Percentiles rank a stretch among this genome's conserved stretches.
phyloP scores from a whole-genome alignment of 2,113 vertebrate species.

The Paraplagusia blochii region DNA sequence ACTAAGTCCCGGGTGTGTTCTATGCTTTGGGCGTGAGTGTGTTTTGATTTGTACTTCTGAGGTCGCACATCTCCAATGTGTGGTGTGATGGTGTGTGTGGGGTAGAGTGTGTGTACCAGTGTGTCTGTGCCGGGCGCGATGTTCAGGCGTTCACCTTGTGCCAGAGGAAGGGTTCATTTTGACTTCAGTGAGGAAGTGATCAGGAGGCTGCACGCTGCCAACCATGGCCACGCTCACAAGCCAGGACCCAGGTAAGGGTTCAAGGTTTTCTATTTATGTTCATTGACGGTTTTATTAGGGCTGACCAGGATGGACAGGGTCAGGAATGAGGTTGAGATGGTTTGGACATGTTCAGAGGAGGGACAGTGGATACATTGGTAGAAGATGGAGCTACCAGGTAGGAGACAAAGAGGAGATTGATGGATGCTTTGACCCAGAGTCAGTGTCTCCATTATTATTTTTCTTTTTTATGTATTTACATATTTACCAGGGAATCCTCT shows the following conservation, averaged over 20 bases:
- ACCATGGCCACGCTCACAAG: conserved; percentile 66
- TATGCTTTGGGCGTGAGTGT: neutral
- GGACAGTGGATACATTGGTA: too few species aligned
- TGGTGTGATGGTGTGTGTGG: conserved; percentile 40
- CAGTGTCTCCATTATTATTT: too few species aligned
- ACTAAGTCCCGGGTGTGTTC: neutral
- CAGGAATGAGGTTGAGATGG: too few species aligned
- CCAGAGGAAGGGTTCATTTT: conserved; percentile 78
- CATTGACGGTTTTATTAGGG: too few species aligned
- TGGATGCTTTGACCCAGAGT: too few species aligned
- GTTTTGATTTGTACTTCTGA: neutral
- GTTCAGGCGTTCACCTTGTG: conserved; percentile 77
- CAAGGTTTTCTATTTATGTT: too few species aligned
- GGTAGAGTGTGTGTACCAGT: conserved; percentile 35
- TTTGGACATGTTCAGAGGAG: too few species aligned
- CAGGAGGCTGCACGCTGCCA: conserved; percentile 69
- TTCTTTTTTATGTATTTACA: too few species aligned
- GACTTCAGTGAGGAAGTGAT: conserved; percentile 82
- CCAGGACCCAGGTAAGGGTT: conserved; percentile 41
- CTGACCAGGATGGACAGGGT: too few species aligned
- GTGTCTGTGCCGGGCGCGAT: conserved; percentile 62
- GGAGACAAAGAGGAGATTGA: too few species aligned
- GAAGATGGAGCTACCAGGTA: too few species aligned
- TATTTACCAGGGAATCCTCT: too few species aligned
- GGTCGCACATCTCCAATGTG: conserved; percentile 19